These are phyloP conservation scores for Orchesellides sinensis DNA, from an alignment of 2,888 invertebrate species.

Conservation along the genomic window DNA sequence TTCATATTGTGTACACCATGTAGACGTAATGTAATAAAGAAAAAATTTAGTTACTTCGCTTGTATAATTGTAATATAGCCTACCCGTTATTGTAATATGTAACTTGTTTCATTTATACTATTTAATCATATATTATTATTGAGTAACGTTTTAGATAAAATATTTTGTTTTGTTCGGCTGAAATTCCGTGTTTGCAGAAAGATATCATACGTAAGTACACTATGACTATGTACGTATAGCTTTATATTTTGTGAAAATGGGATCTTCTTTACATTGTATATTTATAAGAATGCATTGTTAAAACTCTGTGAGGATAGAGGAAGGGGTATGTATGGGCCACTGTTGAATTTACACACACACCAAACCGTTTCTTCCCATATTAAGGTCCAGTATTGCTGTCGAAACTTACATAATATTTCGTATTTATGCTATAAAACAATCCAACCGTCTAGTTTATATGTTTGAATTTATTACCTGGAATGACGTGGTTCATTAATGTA, in stretches of 20 bases:
- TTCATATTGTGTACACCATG: slow-evolving; percentile 37
- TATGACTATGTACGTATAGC: slow-evolving; percentile 15
- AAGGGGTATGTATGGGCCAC: slow-evolving; percentile 29
- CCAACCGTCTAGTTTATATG: not conserved
- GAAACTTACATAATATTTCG: slow-evolving; percentile 18
- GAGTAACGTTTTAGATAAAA: not conserved
- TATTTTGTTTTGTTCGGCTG: slow-evolving; percentile 29
- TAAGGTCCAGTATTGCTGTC: slow-evolving; percentile 45
- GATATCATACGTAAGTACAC: not conserved
- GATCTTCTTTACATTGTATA: slow-evolving; percentile 25
- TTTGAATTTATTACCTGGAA: slow-evolving; percentile 41
- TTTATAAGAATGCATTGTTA: slow-evolving; percentile 31
- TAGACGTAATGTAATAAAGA: not conserved
- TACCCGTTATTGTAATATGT: slow-evolving; percentile 11
- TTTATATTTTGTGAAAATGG: slow-evolving; percentile 47
- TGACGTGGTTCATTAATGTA: slow-evolving; percentile 18
- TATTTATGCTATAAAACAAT: slow-evolving; percentile 39
- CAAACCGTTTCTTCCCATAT: slow-evolving; percentile 1
- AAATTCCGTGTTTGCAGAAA: slow-evolving; percentile 14
- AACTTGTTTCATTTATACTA: slow-evolving; percentile 28
- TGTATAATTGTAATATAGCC: slow-evolving; percentile 15
- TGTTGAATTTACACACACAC: not conserved
- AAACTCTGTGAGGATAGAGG: not conserved
- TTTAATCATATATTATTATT: slow-evolving; percentile 5
- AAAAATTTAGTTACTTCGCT: slow-evolving; percentile 9